Base-by-base conservation (phyloP, 2,797 vertebrate species). In the Oophaga sylvatica region DNA sequence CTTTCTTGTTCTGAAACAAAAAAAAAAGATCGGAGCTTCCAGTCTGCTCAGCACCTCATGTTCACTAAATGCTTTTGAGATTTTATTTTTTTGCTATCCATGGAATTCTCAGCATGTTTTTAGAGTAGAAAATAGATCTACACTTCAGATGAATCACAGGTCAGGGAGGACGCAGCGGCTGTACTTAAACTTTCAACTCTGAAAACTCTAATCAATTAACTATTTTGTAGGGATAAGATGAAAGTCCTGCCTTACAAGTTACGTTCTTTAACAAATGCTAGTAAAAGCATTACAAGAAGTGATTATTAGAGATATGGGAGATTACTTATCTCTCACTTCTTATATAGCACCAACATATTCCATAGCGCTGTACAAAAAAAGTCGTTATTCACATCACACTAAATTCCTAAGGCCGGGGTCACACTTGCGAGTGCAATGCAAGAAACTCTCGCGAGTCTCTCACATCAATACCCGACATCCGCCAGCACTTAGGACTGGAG, bases 1-100 rank as follows among this genome's bases (percentile, higher is more conserved):
- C 26, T 75, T 62, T 75, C 16, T 17, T n/a, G 48, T 57, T 73
- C 65, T 83, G 53, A 71, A 83, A 53, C 48, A 53, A 83, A 82
- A 78, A 3, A 3, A 10, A 16, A 20, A 62, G 78, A 41, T 7
- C 5, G 9, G 7, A 10, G 13, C 35, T 71, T 68, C 68, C 68
- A 75, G 35, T 31, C 22, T 62, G 8, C 56, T 41, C 56, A 17
- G n/a, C 57, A 35, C 45, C 53, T 83, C 31, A 3, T 73, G 82
- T 73, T 83, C 82, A 45, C 4, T 83, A 83, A 83, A 83, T 75
- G 68, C 68, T 83, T 75, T 57, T 75, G 68, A 84, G 82, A 59
- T 45, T 84, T 59, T 63, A n/a, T 60, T 75, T 41, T 41, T 60
- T 41, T 29, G 5, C 20, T 26, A 68, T 84, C 68, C 35, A 45